Base-by-base conservation (phyloP, 35 echinoderm and acorn worm species). In the Amphiura filiformis region DNA sequence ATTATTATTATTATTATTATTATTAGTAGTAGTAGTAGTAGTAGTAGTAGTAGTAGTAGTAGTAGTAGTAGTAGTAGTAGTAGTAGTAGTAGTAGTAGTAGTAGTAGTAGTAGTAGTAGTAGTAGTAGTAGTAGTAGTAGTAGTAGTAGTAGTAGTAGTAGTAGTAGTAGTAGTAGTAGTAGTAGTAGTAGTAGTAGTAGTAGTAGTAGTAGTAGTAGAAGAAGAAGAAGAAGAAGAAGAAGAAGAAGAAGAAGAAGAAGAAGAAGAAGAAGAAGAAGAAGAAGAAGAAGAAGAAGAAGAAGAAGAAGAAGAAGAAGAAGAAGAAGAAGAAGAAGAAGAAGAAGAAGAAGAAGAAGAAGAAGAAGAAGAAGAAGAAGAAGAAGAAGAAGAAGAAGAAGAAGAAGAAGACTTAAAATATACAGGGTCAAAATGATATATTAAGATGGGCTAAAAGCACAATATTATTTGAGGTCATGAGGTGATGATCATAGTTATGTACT, bases 201-300 rank as follows among this genome's bases (percentile, higher is more conserved):
- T 13, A 61, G n/a, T 13, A 61, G 13, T 13, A 61, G n/a, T 14
- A 61, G 56, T 14, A 61, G 56, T 13, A 61, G n/a, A n/a, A 61
- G 56, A 61, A 13, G n/a, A 61, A 61, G 56, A 61, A n/a, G 56
- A 15, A 61, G 13, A 61, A 61, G 56, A n/a, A 61, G 56, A n/a
- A 61, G n/a, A 61, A 61, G 56, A n/a, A n/a, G n/a, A 61, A n/a
- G 56, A 61, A 61, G 56, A n/a, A 61, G 56, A 61, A 61, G 56
- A 61, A 13, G 56, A 61, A 61, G 56, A 61, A 15, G 56, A 61
- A 61, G n/a, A n/a, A 61, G 56, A 61, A 61, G 56, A n/a, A n/a
- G 13, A 61, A n/a, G 56, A 61, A 61, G 56, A 61, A 61, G 56
- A 61, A 61, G 56, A 61, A n/a, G n/a, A 61, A n/a, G n/a, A n/a